phyloP scores from a whole-genome alignment of 2,113 vertebrate species.

The Ranitomeya imitator region DNA sequence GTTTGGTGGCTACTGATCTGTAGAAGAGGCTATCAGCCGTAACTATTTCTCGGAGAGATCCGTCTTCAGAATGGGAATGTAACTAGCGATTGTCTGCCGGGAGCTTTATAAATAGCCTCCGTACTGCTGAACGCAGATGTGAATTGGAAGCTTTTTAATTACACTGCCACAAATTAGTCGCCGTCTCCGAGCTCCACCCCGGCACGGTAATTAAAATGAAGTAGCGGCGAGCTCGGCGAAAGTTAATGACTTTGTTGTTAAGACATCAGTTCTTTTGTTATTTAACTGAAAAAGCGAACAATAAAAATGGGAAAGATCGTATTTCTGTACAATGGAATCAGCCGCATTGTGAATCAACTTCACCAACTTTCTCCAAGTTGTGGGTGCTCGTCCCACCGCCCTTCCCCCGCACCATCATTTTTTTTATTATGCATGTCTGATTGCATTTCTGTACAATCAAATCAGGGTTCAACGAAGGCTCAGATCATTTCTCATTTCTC shows the following conservation, averaged over 20 bases:
- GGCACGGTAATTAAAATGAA: constrained; percentile 21
- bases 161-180: constrained; percentile 14
- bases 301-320: neutral
- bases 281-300: neutral
- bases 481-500: neutral
- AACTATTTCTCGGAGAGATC: neutral
- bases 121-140: neutral
- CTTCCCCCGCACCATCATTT: neutral
- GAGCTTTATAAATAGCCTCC: constrained; percentile 13
- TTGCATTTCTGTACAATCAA: neutral
- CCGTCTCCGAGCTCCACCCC: neutral
- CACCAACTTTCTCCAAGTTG: neutral
- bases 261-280: constrained; percentile 35
- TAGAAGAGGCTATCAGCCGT: neutral
- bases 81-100: neutral
- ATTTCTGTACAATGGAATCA: constrained; percentile 28
- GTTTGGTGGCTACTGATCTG: neutral
- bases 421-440: neutral
- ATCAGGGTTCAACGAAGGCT: neutral
- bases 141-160: constrained; percentile 31
- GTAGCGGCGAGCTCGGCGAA: neutral
- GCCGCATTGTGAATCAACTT: constrained; percentile 6
- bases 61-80: neutral
- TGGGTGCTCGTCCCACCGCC: neutral
- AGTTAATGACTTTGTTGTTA: constrained; percentile 34